Conservation (phyloP, 2,888 invertebrate species). For the Stictocephala bisonia region DNA sequence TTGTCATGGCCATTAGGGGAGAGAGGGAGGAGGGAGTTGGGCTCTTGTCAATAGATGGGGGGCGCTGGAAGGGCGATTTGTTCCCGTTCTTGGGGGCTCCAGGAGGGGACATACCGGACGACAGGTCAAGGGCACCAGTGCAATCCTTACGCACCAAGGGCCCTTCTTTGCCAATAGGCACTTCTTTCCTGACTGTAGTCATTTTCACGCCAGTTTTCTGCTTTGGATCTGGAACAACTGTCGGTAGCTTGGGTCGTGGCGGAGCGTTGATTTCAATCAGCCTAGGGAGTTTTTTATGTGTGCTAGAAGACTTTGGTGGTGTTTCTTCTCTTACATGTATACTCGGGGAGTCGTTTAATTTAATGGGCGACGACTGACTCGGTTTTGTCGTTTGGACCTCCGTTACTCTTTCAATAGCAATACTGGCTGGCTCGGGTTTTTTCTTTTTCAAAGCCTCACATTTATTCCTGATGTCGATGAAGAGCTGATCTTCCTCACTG, state of each 20-base stretch:
- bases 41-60: not conserved
- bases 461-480: constrained; percentile 34
- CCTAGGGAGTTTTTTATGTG: constrained; percentile 52
- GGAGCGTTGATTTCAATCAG: constrained; percentile 56
- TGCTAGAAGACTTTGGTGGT: constrained; percentile 10
- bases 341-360: not conserved
- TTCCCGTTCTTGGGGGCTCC: not conserved
- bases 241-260: constrained; percentile 50
- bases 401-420: constrained; percentile 36
- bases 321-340: not conserved
- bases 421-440: constrained; percentile 28
- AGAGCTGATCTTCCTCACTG: constrained; percentile 28
- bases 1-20: constrained; percentile 30
- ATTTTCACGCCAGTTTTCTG: constrained; percentile 46
- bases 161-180: constrained; percentile 42
- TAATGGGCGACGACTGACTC: not conserved
- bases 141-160: constrained; percentile 29
- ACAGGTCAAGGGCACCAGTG: constrained; percentile 48
- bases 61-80: constrained; percentile 10
- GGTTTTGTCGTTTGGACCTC: not conserved
- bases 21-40: constrained; percentile 17
- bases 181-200: constrained; percentile 49
- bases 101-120: constrained; percentile 37
- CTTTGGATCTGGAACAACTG: constrained; percentile 43
- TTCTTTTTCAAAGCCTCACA: constrained; percentile 32